Evolutionary conservation across 2,888 invertebrate genomes (phyloP).

Genomic region (Polyommatus iphigenia): DNA sequence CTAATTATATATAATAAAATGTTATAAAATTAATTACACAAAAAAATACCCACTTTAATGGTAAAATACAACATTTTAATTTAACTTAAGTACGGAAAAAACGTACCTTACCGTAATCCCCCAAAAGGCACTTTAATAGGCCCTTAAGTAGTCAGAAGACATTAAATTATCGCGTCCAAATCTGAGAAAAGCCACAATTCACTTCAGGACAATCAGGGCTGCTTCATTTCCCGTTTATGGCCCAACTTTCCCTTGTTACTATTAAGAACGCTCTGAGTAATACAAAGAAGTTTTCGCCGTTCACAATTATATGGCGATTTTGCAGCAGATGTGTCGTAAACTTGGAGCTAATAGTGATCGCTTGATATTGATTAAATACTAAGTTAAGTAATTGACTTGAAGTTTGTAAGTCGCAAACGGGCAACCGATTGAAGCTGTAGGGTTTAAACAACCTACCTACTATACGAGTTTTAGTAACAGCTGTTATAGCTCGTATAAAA

Average conservation of each 20-base stretch:
- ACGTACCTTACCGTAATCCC: not conserved
- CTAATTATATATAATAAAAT: no score
- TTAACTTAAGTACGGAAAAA: not conserved
- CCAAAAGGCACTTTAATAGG: not conserved
- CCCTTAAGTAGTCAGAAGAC: conserved; percentile 1
- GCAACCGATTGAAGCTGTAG: not conserved
- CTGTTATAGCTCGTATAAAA: no score
- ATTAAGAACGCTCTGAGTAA: conserved; percentile 13
- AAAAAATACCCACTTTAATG: not conserved
- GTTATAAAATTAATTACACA: not conserved
- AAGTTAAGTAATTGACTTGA: not conserved
- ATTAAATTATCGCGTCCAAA: conserved; percentile 14
- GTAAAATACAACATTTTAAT: not conserved
- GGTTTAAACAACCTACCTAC: no score
- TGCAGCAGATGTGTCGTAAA: conserved; percentile 18
- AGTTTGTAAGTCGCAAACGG: not conserved
- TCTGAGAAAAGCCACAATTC: conserved; percentile 12
- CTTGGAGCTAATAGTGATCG: conserved; percentile 14
- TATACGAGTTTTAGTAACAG: no score
- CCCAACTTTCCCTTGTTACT: conserved; percentile 25
- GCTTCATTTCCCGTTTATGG: conserved; percentile 25
- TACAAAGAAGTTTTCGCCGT: conserved; percentile 18
- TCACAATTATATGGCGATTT: conserved; percentile 23
- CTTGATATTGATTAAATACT: conserved; percentile 11
- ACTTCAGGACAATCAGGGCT: conserved; percentile 18